A percentile compares a stretch with the other conserved stretches of the same genome.
These are phyloP conservation scores for Calephelis nemesis DNA, from an alignment of 1,140 invertebrate species.

Conservation along the genomic window DNA sequence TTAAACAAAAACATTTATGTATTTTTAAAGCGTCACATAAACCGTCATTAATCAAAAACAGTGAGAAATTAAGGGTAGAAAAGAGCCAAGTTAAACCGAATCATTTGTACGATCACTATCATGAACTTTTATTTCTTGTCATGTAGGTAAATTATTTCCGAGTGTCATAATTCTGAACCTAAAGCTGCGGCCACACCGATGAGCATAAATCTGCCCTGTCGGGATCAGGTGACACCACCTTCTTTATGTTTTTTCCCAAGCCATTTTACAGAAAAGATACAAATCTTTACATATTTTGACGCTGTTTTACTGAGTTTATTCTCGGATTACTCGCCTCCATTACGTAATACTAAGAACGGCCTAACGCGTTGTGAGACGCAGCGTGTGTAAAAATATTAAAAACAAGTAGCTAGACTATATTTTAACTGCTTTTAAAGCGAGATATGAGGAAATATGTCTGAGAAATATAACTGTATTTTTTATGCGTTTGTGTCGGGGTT, in stretches of 20 bases:
- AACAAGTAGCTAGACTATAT: conserved; percentile 19
- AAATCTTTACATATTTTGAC: conserved; percentile 80
- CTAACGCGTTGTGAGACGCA: conserved; percentile 39
- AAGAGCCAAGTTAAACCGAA: conserved; percentile 34
- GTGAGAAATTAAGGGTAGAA: conserved; percentile 33
- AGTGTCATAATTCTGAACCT: conserved; percentile 69
- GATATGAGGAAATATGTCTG: conserved; percentile 8
- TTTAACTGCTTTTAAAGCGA: conserved; percentile 11
- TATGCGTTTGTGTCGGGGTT: background rate
- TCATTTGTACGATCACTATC: conserved; percentile 54
- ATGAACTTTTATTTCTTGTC: conserved; percentile 58
- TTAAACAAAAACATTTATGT: conserved; percentile 36
- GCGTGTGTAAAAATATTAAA: conserved; percentile 27
- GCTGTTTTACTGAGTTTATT: conserved; percentile 72
- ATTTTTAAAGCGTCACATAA: conserved; percentile 38
- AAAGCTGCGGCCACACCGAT: conserved; percentile 70
- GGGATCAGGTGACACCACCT: conserved; percentile 79
- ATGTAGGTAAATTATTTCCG: conserved; percentile 71
- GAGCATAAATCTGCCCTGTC: conserved; percentile 72
- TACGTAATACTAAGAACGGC: conserved; percentile 69
- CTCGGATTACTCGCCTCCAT: conserved; percentile 76
- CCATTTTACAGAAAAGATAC: conserved; percentile 80
- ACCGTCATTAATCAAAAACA: conserved; percentile 39
- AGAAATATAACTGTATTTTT: conserved; percentile 13
- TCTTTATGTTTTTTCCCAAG: conserved; percentile 81